A percentile compares a stretch with the other conserved stretches of the same genome.
Evolutionary conservation across 1,140 invertebrate genomes (phyloP).

Genomic region (Galleria mellonella): DNA sequence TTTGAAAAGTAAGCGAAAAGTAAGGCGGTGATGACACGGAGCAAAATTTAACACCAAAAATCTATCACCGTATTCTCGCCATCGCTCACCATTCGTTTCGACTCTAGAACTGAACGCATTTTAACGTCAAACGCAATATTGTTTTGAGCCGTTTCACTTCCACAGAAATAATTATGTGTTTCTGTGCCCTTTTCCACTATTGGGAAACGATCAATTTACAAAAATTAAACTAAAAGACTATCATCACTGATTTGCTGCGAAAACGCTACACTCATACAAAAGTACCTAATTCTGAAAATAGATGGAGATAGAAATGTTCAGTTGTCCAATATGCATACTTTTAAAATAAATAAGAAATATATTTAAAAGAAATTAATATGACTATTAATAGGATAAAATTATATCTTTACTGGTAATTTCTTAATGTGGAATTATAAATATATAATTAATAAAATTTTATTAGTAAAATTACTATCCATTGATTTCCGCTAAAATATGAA

Average conservation of each 20-base stretch:
- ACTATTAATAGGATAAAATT: background rate
- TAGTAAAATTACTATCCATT: background rate
- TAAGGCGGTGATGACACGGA: slow-evolving; percentile 66
- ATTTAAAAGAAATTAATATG: slow-evolving; percentile 6
- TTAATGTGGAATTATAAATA: background rate
- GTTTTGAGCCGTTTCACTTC: slow-evolving; percentile 54
- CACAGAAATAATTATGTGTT: slow-evolving; percentile 49
- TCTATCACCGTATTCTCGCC: slow-evolving; percentile 73
- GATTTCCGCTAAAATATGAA: background rate
- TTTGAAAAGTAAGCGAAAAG: slow-evolving; percentile 51
- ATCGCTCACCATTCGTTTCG: slow-evolving; percentile 69
- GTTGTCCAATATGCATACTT: slow-evolving; percentile 36
- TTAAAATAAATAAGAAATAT: slow-evolving; percentile 17
- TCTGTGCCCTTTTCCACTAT: slow-evolving; percentile 50
- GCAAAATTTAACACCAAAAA: slow-evolving; percentile 73
- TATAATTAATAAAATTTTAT: background rate
- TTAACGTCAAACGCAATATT: slow-evolving; percentile 54
- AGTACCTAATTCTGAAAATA: slow-evolving; percentile 74
- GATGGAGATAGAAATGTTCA: slow-evolving; percentile 73
- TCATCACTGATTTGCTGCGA: slow-evolving; percentile 71
- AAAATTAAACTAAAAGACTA: slow-evolving; percentile 70
- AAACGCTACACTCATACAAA: slow-evolving; percentile 70
- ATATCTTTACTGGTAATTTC: no score
- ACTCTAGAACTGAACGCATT: slow-evolving; percentile 67
- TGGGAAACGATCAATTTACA: slow-evolving; percentile 68